Conservation (phyloP, 92 coral and sea anemone species). For the Actinernus sp. region DNA sequence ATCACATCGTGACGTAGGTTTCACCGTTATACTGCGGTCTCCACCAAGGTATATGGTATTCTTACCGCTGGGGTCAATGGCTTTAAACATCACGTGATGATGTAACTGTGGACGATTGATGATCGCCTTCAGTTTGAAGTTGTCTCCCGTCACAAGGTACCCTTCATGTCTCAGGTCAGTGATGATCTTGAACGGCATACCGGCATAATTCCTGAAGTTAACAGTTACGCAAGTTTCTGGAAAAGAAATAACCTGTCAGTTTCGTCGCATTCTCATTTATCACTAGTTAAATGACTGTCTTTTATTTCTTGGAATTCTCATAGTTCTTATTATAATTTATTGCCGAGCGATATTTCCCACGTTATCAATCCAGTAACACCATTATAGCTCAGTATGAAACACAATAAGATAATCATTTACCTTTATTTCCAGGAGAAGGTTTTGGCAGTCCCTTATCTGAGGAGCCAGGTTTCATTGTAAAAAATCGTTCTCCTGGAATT, state of each 20-base stretch:
- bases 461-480: no score
- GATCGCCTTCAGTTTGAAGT: slow-evolving; percentile 37
- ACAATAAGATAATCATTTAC: no score
- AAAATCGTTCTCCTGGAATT: slow-evolving; percentile 54
- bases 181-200: slow-evolving; percentile 11
- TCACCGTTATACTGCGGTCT: slow-evolving; percentile 30
- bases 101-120: slow-evolving; percentile 32
- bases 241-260: no score
- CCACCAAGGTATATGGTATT: slow-evolving; percentile 23
- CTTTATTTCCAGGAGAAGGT: no score
- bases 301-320: no score
- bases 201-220: slow-evolving; percentile 21
- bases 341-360: no score
- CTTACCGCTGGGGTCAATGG: slow-evolving; percentile 9
- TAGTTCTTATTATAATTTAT: no score
- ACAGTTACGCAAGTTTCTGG: slow-evolving; percentile 23
- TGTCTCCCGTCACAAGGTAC: slow-evolving; percentile 18
- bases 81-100: slow-evolving; percentile 40
- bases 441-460: no score
- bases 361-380: no score
- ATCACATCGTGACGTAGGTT: slow-evolving; percentile 27
- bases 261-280: no score
- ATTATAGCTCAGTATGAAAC: no score
- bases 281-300: no score
- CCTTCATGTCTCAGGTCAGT: slow-evolving; percentile 33